phyloP scores from a whole-genome alignment of 2,797 vertebrate genomes.

The Manis pentadactyla region DNA sequence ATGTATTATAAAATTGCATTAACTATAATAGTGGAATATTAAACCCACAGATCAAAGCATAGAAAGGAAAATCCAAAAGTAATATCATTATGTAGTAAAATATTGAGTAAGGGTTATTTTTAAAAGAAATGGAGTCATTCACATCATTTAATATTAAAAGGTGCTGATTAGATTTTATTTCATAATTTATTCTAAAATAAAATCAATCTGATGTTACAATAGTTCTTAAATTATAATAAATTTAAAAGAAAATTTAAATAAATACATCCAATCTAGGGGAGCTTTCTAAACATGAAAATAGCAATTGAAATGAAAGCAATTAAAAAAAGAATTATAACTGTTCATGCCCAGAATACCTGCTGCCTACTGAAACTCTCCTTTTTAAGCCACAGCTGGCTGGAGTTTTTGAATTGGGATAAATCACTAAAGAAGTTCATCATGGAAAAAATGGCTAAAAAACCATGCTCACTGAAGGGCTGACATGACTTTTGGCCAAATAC shows the following conservation, averaged over 20 bases:
- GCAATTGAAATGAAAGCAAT: no score
- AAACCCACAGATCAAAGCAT: background rate
- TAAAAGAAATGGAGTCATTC: background rate
- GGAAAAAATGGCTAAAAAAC: no score
- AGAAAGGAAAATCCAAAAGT: background rate
- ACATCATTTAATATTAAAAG: background rate
- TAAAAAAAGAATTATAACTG: no score
- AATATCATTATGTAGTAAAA: background rate
- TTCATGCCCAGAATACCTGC: no score
- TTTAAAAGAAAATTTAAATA: background rate
- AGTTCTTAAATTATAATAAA: background rate
- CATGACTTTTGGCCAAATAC: no score
- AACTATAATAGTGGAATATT: background rate
- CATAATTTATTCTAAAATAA: background rate
- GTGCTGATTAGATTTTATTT: background rate
- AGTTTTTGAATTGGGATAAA: no score
- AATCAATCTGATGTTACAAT: background rate
- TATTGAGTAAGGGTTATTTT: background rate
- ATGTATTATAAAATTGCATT: background rate
- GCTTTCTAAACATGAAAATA: background rate
- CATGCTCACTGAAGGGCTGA: no score
- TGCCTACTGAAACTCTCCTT: no score
- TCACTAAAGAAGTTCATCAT: no score
- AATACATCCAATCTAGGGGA: background rate
- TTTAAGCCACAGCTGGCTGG: no score